Conservation (phyloP, 2,113 vertebrate species). For the Pycnonotus jocosus region DNA sequence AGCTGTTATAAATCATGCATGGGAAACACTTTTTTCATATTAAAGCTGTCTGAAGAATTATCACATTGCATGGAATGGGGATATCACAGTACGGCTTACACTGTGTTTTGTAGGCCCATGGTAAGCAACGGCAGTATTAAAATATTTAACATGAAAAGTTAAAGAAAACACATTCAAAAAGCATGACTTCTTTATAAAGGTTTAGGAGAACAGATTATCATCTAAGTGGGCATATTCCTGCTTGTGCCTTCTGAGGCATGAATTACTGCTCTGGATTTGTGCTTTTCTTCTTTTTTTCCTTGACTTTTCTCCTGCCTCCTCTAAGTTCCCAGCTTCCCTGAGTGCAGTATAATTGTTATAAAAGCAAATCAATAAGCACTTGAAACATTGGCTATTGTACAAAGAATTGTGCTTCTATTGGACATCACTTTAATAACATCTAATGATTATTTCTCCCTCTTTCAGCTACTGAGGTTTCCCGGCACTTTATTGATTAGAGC, state of each 20-base stretch:
- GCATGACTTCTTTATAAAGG: not conserved
- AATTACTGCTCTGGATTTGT: not conserved
- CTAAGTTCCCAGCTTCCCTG: not conserved
- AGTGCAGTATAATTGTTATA: conserved; percentile 52
- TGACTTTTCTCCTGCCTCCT: not conserved
- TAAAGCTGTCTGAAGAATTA: conserved; percentile 34
- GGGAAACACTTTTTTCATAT: not conserved
- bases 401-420: conserved; percentile 48
- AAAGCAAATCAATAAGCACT: conserved; percentile 68
- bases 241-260: not conserved
- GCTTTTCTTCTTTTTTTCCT: not conserved
- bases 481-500: conserved; percentile 43
- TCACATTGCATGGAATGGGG: not conserved
- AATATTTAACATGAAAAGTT: conserved; percentile 42
- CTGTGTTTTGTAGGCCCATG: not conserved
- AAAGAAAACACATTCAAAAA: conserved; percentile 33
- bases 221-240: not conserved
- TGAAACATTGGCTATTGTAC: conserved; percentile 51
- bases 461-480: conserved; percentile 39
- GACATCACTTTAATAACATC: conserved; percentile 60
- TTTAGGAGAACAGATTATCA: not conserved
- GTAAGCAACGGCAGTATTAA: conserved; percentile 25
- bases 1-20: conserved; percentile 70
- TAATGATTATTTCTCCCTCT: conserved; percentile 60
- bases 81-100: not conserved